phyloP scores from a whole-genome alignment of 2,113 vertebrate genomes.

The Stictonetta naevosa region DNA sequence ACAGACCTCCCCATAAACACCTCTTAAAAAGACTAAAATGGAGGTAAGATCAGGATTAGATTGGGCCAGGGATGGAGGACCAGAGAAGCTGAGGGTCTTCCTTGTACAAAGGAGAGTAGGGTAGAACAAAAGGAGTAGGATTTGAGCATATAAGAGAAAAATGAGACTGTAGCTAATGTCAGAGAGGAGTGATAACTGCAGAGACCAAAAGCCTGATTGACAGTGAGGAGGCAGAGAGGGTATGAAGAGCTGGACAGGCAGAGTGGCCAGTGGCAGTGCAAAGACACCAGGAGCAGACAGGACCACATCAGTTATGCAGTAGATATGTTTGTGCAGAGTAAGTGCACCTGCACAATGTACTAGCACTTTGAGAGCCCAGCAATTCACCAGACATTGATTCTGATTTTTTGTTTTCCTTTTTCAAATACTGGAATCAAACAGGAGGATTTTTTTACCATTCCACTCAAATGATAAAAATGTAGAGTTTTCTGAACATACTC shows the following conservation, averaged over 20 bases:
- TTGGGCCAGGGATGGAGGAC: background rate
- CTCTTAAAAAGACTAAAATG: background rate
- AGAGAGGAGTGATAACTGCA: background rate
- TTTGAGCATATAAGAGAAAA: background rate
- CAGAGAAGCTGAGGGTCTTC: background rate
- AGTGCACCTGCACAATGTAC: background rate
- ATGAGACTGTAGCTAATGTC: background rate
- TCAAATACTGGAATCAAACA: background rate
- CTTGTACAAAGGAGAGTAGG: background rate
- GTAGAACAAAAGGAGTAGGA: background rate
- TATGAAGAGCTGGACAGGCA: fast-evolving
- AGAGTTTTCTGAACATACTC: background rate
- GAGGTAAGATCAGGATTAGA: background rate
- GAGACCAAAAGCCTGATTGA: background rate
- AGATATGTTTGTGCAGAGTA: background rate
- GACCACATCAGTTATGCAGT: background rate
- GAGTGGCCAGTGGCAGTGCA: too few relatives aligned
- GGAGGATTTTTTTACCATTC: background rate
- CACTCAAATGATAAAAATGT: background rate
- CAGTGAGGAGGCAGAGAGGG: background rate
- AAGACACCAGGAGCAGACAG: background rate
- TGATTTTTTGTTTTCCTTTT: background rate
- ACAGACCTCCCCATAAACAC: background rate
- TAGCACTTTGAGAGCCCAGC: background rate
- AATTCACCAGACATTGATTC: background rate